A percentile compares a stretch with the other conserved stretches of the same genome.
phyloP scores from a whole-genome alignment of 2,888 invertebrate species.

The Amphipyra tragopoginis region DNA sequence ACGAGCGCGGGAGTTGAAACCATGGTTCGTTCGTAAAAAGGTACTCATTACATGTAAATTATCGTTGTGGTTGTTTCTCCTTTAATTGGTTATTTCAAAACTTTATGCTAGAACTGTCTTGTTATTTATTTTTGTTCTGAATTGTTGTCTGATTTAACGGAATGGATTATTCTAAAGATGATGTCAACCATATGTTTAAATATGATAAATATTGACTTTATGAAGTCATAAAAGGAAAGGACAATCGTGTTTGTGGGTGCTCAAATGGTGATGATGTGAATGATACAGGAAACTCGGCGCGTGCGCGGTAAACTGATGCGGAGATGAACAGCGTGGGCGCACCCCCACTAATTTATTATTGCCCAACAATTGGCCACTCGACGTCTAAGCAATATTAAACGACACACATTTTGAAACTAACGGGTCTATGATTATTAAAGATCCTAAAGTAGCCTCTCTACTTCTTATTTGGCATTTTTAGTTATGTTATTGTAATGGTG shows the following conservation, averaged over 20 bases:
- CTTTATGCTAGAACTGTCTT: background rate
- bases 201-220: slow-evolving; percentile 67
- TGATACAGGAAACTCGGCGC: slow-evolving; percentile 84
- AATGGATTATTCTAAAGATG: slow-evolving; percentile 58
- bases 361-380: slow-evolving; percentile 76
- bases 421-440: slow-evolving; percentile 12
- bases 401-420: slow-evolving; percentile 32
- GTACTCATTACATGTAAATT: slow-evolving; percentile 35
- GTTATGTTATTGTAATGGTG: slow-evolving; percentile 2
- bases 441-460: slow-evolving; percentile 6
- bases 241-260: slow-evolving; percentile 75
- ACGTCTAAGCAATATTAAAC: slow-evolving; percentile 61
- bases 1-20: slow-evolving; percentile 14
- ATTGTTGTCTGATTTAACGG: slow-evolving; percentile 28
- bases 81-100: slow-evolving; percentile 4
- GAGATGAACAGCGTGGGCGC: slow-evolving; percentile 87
- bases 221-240: slow-evolving; percentile 70
- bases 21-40: slow-evolving; percentile 53
- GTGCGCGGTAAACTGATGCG: slow-evolving; percentile 84
- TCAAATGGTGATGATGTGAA: slow-evolving; percentile 76
- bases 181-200: slow-evolving; percentile 68
- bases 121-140: slow-evolving; percentile 6
- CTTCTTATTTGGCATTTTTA: background rate
- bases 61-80: slow-evolving; percentile 15
- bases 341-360: slow-evolving; percentile 80